phyloP scores from a whole-genome alignment of 2,797 vertebrate species.

The Trematomus bernacchii region DNA sequence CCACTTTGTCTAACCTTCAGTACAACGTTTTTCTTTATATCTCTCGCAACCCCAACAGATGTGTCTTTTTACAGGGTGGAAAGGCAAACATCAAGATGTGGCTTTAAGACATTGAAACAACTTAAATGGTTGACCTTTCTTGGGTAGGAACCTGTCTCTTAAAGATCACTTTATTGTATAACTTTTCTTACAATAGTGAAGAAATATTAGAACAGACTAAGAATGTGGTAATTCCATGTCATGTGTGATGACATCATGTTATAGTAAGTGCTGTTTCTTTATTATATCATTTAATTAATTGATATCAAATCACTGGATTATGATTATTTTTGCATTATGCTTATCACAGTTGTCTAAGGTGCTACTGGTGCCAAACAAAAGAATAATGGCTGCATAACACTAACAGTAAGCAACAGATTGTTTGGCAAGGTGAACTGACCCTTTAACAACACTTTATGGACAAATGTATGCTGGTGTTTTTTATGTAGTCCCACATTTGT shows the following conservation, averaged over 20 bases:
- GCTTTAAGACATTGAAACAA: not conserved
- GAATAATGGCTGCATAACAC: too few species aligned
- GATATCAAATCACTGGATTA: too few species aligned
- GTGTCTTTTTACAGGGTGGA: not conserved
- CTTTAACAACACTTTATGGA: not conserved
- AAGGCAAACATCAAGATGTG: not conserved
- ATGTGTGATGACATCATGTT: not conserved
- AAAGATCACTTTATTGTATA: not conserved
- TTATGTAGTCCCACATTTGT: not conserved
- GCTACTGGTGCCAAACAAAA: not conserved
- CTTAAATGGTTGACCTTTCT: not conserved
- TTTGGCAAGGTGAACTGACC: not conserved
- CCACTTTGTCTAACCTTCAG: not conserved
- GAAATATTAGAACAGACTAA: not conserved
- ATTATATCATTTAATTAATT: not conserved
- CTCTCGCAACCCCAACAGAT: not conserved
- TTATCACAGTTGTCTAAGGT: too few species aligned
- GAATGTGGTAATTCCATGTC: not conserved
- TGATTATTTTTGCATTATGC: too few species aligned
- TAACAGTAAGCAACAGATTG: not conserved
- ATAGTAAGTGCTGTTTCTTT: not conserved
- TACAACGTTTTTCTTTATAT: not conserved
- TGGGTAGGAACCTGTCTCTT: too few species aligned
- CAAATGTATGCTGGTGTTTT: not conserved
- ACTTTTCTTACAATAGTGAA: not conserved